Conservation (phyloP, 2,797 vertebrate genomes). For the Hydrophis major region DNA sequence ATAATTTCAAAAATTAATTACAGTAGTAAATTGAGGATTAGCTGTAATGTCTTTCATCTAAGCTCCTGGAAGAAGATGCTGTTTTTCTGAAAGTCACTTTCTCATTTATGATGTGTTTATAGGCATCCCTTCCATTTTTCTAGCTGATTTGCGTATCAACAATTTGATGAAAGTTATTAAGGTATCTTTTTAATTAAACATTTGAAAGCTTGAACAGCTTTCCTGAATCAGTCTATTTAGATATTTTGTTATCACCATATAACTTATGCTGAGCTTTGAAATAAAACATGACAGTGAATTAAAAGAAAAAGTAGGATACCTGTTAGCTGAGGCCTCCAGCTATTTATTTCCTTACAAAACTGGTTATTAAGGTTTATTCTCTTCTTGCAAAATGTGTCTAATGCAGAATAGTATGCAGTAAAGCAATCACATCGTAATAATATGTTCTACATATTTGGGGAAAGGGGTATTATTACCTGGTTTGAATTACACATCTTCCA, state of each 20-base stretch:
- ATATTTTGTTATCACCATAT: slow-evolving; percentile 34
- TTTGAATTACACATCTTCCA: slow-evolving; percentile 32
- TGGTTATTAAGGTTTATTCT: slow-evolving; percentile 57
- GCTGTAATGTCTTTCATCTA: not conserved
- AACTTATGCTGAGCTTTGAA: slow-evolving; percentile 46
- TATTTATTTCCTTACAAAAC: slow-evolving; percentile 52
- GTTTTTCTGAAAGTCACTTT: not conserved
- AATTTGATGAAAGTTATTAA: not conserved
- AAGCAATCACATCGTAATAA: slow-evolving; percentile 67
- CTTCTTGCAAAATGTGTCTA: slow-evolving; percentile 47
- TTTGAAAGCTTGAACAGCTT: not conserved
- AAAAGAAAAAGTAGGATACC: slow-evolving; percentile 25
- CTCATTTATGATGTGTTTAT: not conserved
- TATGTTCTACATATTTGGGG: slow-evolving; percentile 36
- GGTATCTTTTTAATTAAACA: not conserved
- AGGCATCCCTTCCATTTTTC: not conserved
- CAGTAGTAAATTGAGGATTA: not conserved
- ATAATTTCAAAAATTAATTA: not conserved
- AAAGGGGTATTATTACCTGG: slow-evolving; percentile 18
- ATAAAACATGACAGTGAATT: slow-evolving; percentile 48
- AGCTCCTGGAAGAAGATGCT: not conserved
- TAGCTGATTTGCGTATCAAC: not conserved
- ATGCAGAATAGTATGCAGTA: slow-evolving; percentile 40
- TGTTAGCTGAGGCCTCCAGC: slow-evolving; percentile 35
- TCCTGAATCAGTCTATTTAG: slow-evolving; percentile 17